Percentiles rank a stretch among this genome's conserved stretches.
Conservation (phyloP, 2,113 vertebrate species). For the Gadus macrocephalus region DNA sequence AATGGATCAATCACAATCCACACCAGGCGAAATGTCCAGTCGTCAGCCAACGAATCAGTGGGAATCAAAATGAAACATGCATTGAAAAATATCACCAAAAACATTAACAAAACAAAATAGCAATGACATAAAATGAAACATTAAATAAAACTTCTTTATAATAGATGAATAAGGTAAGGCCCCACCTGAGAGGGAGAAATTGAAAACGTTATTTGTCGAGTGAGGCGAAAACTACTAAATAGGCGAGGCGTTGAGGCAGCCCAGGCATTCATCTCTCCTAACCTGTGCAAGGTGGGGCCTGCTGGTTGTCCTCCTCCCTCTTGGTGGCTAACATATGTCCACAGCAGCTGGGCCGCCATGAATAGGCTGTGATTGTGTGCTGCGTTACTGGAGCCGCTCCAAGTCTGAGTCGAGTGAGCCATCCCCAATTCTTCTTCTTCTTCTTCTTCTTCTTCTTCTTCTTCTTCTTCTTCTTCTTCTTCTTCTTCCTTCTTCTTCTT, state of each 20-base stretch:
- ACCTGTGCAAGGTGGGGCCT: conserved; percentile 71
- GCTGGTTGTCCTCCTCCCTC: conserved; percentile 70
- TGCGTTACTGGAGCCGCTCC: conserved; percentile 71
- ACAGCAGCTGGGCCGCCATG: conserved; percentile 73
- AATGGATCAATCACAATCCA: not conserved
- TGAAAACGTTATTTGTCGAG: conserved; percentile 57
- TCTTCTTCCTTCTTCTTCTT: too few species aligned
- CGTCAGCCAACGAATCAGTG: too few species aligned
- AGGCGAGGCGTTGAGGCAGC: conserved; percentile 56
- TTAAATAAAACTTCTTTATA: too few species aligned
- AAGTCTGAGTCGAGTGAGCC: conserved; percentile 66
- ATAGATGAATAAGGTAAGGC: conserved; percentile 32
- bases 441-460: too few species aligned
- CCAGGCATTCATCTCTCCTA: conserved; percentile 74
- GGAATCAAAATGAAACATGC: too few species aligned
- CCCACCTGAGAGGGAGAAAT: conserved; percentile 40
- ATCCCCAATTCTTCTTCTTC: conserved; percentile 34
- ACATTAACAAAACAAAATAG: too few species aligned
- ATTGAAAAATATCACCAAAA: too few species aligned
- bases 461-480: too few species aligned
- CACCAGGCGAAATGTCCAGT: too few species aligned
- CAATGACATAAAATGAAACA: too few species aligned
- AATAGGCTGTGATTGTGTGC: conserved; percentile 70
- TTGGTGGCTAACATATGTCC: conserved; percentile 74
- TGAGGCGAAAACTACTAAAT: conserved; percentile 48